Conservation (phyloP, 2,797 vertebrate species). For the Cuniculus paca region DNA sequence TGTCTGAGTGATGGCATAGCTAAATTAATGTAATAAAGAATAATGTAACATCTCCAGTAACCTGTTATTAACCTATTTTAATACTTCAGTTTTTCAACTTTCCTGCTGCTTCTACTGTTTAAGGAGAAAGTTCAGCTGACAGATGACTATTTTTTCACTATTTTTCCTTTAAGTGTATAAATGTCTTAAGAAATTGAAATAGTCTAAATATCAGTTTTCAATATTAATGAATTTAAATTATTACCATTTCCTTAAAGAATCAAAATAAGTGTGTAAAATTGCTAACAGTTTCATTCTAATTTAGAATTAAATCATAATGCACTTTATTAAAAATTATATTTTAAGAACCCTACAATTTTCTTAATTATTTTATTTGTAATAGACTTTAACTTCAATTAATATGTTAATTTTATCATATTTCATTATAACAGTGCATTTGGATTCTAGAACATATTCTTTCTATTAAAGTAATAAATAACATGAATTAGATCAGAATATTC, state of each 20-base stretch:
- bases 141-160: not conserved
- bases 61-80: conserved; percentile 62
- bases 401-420: not conserved
- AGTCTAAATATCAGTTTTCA: not conserved
- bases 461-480: not conserved
- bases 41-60: conserved; percentile 53
- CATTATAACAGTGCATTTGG: not conserved
- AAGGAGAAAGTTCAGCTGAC: not conserved
- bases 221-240: not conserved
- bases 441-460: not conserved
- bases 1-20: conserved; percentile 65
- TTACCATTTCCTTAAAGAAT: not conserved
- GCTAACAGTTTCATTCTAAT: not conserved
- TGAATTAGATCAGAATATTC: not conserved
- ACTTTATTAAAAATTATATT: not conserved
- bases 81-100: conserved; percentile 63
- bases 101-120: not conserved
- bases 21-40: conserved; percentile 75
- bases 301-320: not conserved
- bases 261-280: not conserved
- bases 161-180: not conserved
- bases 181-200: not conserved
- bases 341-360: not conserved
- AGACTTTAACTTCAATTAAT: not conserved
- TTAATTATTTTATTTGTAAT: not conserved